These are phyloP conservation scores for Drosophila grimshawi DNA, from an alignment of 1,140 invertebrate species.

Conservation along the genomic window DNA sequence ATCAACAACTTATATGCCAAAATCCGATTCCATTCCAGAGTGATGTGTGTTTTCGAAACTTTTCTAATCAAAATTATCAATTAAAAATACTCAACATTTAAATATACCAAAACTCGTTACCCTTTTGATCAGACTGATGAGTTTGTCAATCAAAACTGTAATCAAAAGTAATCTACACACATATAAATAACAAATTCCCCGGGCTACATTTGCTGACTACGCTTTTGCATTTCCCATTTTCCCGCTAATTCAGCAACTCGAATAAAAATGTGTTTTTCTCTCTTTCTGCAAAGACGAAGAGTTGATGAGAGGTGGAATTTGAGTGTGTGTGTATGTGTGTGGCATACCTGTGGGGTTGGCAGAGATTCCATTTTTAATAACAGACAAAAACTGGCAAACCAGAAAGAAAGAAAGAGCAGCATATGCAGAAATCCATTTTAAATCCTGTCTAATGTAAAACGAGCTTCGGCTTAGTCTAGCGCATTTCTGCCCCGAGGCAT, in stretches of 20 bases:
- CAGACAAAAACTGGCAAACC: constrained; percentile 54
- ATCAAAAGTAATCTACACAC: too few relatives aligned
- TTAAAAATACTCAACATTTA: too few relatives aligned
- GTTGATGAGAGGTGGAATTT: not conserved
- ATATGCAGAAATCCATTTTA: constrained; percentile 71
- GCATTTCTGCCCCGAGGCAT: constrained; percentile 47
- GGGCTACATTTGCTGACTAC: not conserved
- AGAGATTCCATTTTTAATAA: constrained; percentile 60
- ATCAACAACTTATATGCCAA: too few relatives aligned
- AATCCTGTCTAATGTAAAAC: constrained; percentile 69
- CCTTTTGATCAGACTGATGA: too few relatives aligned
- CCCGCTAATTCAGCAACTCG: not conserved
- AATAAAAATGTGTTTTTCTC: not conserved
- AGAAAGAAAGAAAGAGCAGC: constrained; percentile 14
- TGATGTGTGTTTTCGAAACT: too few relatives aligned
- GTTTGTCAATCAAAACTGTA: too few relatives aligned
- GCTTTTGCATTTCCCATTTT: not conserved
- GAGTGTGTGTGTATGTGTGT: not conserved
- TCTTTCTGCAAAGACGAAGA: not conserved
- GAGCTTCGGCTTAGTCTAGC: constrained; percentile 55
- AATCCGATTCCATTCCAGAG: too few relatives aligned
- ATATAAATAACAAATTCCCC: not conserved
- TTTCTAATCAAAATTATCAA: too few relatives aligned
- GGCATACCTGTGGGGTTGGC: constrained; percentile 16
- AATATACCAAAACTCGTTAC: too few relatives aligned